Conservation (phyloP, 2,797 vertebrate genomes). For the Macropus fuliginosus region DNA sequence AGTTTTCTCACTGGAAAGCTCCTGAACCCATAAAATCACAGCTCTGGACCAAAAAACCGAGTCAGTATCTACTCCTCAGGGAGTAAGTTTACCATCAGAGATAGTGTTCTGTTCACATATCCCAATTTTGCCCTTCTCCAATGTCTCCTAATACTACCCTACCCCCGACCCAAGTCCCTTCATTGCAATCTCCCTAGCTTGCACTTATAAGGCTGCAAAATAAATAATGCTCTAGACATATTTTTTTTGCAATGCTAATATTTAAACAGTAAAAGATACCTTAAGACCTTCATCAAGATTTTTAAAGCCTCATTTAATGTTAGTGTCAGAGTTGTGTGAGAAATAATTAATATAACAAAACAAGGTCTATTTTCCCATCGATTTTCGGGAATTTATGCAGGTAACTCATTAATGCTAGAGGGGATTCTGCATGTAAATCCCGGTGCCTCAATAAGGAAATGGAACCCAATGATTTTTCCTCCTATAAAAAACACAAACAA, state of each 20-base stretch:
- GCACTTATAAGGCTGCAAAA: constrained; percentile 68
- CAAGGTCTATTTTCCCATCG: constrained; percentile 82
- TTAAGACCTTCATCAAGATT: constrained; percentile 81
- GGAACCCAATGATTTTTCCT: constrained; percentile 69
- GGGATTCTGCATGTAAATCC: constrained; percentile 84
- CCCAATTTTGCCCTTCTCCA: background rate
- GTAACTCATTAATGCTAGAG: constrained; percentile 86
- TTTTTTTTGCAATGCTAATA: constrained; percentile 80
- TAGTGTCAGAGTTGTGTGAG: constrained; percentile 80
- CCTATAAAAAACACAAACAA: constrained; percentile 76
- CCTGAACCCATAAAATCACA: background rate
- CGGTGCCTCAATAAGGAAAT: constrained; percentile 80
- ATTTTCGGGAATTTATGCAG: constrained; percentile 86
- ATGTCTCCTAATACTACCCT: background rate
- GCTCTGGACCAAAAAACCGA: background rate
- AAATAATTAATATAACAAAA: constrained; percentile 86
- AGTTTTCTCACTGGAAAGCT: background rate
- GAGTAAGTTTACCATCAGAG: background rate
- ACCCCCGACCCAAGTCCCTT: background rate
- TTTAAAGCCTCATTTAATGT: constrained; percentile 81
- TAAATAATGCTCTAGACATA: constrained; percentile 77
- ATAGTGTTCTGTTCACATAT: background rate
- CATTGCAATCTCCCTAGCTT: constrained; percentile 61
- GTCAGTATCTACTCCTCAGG: background rate
- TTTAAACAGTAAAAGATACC: constrained; percentile 78